Percentiles rank a stretch among this genome's conserved stretches.
These are phyloP conservation scores for Epizoanthus ramosus DNA, from an alignment of 92 coral and sea anemone genomes.

Conservation along the genomic window DNA sequence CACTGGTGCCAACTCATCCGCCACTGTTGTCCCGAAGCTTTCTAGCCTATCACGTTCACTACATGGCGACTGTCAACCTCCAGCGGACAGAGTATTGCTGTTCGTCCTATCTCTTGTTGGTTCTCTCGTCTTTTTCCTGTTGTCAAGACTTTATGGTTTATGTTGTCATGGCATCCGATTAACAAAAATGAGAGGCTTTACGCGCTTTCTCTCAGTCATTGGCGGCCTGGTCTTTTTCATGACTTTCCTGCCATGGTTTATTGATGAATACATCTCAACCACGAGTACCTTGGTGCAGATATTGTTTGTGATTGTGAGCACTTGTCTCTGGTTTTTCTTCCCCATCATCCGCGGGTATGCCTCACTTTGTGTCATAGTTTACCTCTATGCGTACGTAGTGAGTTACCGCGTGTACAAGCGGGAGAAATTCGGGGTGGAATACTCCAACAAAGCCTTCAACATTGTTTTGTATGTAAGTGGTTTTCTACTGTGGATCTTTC, in stretches of 20 bases:
- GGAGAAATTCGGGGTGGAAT: constrained; percentile 40
- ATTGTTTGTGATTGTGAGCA: constrained; percentile 8
- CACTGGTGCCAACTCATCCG: too few relatives aligned
- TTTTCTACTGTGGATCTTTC: constrained; percentile 49
- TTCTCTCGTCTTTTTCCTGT: not conserved
- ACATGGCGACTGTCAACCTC: constrained; percentile 13
- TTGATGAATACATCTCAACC: constrained; percentile 5
- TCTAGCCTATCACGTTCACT: not conserved
- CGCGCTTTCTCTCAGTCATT: constrained; percentile 9
- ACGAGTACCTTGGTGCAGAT: constrained; percentile 11
- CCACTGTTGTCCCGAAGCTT: too few relatives aligned
- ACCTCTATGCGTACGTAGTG: constrained; percentile 35
- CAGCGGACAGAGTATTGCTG: constrained; percentile 6
- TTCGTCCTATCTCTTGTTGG: not conserved
- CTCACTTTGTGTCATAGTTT: constrained; percentile 22
- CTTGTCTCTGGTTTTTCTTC: constrained; percentile 47
- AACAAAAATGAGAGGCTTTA: not conserved
- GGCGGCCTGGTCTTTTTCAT: constrained; percentile 27
- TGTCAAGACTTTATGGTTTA: not conserved
- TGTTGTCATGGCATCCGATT: not conserved
- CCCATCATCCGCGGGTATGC: constrained; percentile 44
- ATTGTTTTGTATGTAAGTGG: constrained; percentile 38
- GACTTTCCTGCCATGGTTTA: constrained; percentile 49
- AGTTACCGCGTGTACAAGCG: constrained; percentile 38
- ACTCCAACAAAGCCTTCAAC: constrained; percentile 30